Conservation (phyloP, 2,797 vertebrate species). For the Pyrocephalus nanus region DNA sequence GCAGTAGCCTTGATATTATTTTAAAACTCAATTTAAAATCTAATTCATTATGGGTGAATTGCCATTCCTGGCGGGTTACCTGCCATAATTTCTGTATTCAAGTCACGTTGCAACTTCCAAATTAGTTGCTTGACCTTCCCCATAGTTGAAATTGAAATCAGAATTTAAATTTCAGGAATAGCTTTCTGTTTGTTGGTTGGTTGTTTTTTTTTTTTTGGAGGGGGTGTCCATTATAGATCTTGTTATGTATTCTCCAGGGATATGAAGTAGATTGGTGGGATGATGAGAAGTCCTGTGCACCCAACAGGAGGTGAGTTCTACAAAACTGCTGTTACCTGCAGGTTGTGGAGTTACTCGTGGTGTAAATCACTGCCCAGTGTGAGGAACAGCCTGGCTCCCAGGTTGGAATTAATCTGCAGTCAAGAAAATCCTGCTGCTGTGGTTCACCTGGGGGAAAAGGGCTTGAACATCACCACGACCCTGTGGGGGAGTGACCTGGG, state of each 20-base stretch:
- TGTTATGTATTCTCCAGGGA: rapidly evolving
- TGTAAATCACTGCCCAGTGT: background rate
- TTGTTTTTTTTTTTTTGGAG: too few relatives aligned
- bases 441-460: background rate
- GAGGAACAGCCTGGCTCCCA: background rate
- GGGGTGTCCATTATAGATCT: background rate
- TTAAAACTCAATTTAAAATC: background rate
- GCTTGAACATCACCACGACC: background rate
- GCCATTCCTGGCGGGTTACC: background rate
- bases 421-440: background rate
- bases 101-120: background rate
- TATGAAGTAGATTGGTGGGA: rapidly evolving
- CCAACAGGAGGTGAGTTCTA: background rate
- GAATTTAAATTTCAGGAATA: background rate
- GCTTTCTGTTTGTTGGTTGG: background rate
- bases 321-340: background rate
- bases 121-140: background rate
- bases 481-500: background rate
- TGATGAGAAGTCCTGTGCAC: background rate
- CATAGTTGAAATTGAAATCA: background rate
- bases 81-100: background rate
- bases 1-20: background rate
- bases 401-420: background rate
- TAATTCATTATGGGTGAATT: background rate
- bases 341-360: background rate